Base-by-base conservation (phyloP, 2,113 vertebrate genomes). In the Phasianus colchicus region DNA sequence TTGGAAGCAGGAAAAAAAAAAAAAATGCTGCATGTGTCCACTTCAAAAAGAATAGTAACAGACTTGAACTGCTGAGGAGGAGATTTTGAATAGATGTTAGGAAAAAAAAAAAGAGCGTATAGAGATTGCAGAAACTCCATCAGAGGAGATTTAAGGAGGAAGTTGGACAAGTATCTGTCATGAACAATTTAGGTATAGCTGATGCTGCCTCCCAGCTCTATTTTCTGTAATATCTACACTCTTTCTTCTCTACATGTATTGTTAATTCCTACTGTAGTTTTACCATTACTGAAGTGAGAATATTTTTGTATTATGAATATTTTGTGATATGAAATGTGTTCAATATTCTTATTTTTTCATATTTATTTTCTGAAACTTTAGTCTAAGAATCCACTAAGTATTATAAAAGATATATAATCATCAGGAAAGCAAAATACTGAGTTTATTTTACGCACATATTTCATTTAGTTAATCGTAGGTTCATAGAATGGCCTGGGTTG, bases 151-250 rank as follows among this genome's bases (percentile, higher is more conserved):
- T 43, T 47, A 34, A 94, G 95, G 83, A 93, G 50, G 47, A 76
- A 88, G 76, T 30, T 43, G 86, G 95, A 94, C 93, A 96, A 92
- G 88, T 67, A 72, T 90, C 47, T 96, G 95, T 95, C 93, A 94
- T 0, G 15, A 94, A 48, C 36, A 9, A 96, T 96, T 95, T 94
- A 60, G 80, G 42, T 71, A 30, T 1, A 78, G 92, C 2, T 81
- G 69, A 88, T 83, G 11, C 83, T 95, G 93, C 93, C 96, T 75
- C 76, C 83, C 25, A 88, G 96, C 93, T 69, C 73, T 93, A 25
- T 80, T 91, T 64, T 86, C 80, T 75, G 0, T n/a, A 34, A 75
- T 74, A 60, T 80, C 67, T 50, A 0, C 30, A 34, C 30, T 57
- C 47, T 93, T 48, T 48, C 42, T 22, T 43, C 69, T 61, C 38